A percentile compares a stretch with the other conserved stretches of the same genome.
phyloP scores from a whole-genome alignment of 2,113 vertebrate genomes.

The Thermophis baileyi region DNA sequence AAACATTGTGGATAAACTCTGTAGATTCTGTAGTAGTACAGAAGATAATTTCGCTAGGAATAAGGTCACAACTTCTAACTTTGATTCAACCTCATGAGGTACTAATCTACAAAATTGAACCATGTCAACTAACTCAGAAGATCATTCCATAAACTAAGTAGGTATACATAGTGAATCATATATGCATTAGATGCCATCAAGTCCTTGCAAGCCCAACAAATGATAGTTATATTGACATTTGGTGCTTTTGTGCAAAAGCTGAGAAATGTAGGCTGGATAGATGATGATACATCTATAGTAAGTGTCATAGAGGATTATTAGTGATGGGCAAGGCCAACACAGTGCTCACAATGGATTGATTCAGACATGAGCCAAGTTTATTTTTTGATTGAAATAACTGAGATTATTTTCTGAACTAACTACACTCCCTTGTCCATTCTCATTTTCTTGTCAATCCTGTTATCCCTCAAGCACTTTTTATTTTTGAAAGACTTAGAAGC shows the following conservation, averaged over 20 bases:
- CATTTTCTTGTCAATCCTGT: background rate
- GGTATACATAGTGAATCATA: background rate
- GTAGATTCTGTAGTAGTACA: background rate
- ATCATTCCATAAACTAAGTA: background rate
- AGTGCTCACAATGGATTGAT: background rate
- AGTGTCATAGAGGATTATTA: background rate
- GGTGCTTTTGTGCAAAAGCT: background rate
- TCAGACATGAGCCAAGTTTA: background rate
- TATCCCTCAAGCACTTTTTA: background rate
- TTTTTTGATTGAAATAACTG: background rate
- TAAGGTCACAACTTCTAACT: background rate
- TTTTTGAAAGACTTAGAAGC: background rate
- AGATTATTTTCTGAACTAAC: background rate
- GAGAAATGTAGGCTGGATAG: background rate
- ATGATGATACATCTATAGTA: background rate
- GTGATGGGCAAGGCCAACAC: background rate
- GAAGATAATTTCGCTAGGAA: background rate
- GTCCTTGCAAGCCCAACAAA: background rate
- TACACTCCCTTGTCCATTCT: background rate
- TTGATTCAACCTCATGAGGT: background rate
- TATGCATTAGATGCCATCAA: background rate
- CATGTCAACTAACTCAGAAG: background rate
- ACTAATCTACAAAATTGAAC: background rate
- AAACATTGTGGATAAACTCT: background rate
- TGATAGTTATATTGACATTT: background rate